Percentiles rank a stretch among this genome's conserved stretches.
Evolutionary conservation across 2,888 invertebrate genomes (phyloP).

Genomic region (Lochmaea crataegi): DNA sequence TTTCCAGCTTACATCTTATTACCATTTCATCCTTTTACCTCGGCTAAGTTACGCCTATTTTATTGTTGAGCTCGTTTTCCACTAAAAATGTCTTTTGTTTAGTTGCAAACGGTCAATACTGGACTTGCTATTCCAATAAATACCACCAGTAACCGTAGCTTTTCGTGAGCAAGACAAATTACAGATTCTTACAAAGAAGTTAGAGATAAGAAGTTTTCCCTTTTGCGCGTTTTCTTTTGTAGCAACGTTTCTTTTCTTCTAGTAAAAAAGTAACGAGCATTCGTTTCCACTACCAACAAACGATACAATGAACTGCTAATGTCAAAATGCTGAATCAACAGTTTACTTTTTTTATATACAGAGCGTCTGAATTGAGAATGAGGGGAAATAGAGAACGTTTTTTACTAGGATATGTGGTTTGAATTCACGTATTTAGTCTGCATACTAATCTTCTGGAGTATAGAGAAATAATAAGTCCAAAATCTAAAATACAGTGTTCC

Average conservation of each 20-base stretch:
- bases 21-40: not conserved
- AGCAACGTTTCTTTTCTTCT: not conserved
- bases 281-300: not conserved
- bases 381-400: too few species aligned
- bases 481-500: too few species aligned
- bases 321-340: not conserved
- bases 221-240: conserved; percentile 4
- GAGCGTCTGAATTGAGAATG: not conserved
- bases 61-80: conserved; percentile 7
- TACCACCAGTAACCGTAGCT: not conserved
- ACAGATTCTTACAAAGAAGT: conserved; percentile 25
- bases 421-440: too few species aligned
- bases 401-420: too few species aligned
- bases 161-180: conserved; percentile 33
- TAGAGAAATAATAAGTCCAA: too few species aligned
- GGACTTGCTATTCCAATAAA: conserved; percentile 10
- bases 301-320: not conserved
- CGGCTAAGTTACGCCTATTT: not conserved
- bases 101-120: not conserved
- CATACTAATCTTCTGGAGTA: too few species aligned
- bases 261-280: not conserved
- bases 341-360: not conserved
- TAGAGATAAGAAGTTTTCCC: conserved; percentile 26
- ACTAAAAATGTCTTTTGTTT: conserved; percentile 14
- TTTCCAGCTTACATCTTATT: not conserved